Percentiles rank a stretch among this genome's conserved stretches.
phyloP scores from a whole-genome alignment of 2,888 invertebrate species.

The Shargacucullia verbasci region DNA sequence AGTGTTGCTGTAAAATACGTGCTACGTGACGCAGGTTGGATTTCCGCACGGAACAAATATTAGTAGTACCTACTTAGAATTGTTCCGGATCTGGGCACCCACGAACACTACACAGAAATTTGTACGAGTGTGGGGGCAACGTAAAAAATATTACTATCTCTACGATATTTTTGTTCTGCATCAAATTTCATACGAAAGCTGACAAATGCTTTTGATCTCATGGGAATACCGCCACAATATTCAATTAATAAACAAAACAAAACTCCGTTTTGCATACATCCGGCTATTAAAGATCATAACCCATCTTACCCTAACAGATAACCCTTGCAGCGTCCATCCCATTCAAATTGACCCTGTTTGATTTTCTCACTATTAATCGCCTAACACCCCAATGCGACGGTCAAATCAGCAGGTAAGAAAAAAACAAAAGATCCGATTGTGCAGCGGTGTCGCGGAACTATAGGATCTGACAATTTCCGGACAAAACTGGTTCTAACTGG shows the following conservation, averaged over 20 bases:
- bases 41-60: no score
- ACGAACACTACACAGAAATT: no score
- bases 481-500: slow-evolving; percentile 72
- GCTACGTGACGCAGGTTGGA: no score
- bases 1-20: no score
- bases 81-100: no score
- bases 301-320: slow-evolving; percentile 53
- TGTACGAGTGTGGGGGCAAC: no score
- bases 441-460: slow-evolving; percentile 79
- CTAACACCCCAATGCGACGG: slow-evolving; percentile 70
- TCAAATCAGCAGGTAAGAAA: slow-evolving; percentile 70
- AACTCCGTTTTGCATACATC: slow-evolving; percentile 65
- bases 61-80: no score
- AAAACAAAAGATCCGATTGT: slow-evolving; percentile 78
- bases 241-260: slow-evolving; percentile 55
- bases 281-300: slow-evolving; percentile 68
- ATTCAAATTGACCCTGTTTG: slow-evolving; percentile 68
- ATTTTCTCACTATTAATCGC: slow-evolving; percentile 73
- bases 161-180: no score
- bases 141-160: no score
- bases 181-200: background rate
- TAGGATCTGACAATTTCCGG: slow-evolving; percentile 79
- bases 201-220: slow-evolving; percentile 15
- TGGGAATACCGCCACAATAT: slow-evolving; percentile 37
- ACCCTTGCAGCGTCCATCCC: slow-evolving; percentile 68